phyloP scores from a whole-genome alignment of 2,797 vertebrate species.

The Myotis planiceps region DNA sequence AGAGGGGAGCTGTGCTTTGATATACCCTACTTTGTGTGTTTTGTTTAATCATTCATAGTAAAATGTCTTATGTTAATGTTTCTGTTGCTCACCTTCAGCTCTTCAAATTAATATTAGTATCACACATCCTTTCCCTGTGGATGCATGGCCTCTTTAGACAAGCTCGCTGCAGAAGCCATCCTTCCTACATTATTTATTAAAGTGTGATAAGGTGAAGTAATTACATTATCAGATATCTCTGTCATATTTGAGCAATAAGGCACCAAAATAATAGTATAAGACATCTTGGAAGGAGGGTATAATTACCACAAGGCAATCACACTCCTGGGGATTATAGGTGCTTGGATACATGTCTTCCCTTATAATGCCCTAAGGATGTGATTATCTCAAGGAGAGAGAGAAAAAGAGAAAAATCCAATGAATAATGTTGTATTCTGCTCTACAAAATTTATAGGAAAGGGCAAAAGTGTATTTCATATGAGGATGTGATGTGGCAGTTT shows the following conservation, averaged over 20 bases:
- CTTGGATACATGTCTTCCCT: constrained; percentile 82
- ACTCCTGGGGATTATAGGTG: constrained; percentile 82
- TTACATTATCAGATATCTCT: constrained; percentile 86
- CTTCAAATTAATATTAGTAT: constrained; percentile 24
- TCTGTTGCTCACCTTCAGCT: not conserved
- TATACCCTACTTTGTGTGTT: constrained; percentile 12
- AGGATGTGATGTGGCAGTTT: constrained; percentile 75
- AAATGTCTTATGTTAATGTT: constrained; percentile 76
- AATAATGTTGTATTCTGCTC: constrained; percentile 77
- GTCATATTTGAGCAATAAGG: constrained; percentile 84
- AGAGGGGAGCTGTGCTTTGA: constrained; percentile 19
- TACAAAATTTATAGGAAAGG: constrained; percentile 83
- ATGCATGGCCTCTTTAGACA: constrained; percentile 72
- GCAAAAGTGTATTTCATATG: constrained; percentile 79
- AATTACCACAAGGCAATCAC: constrained; percentile 85
- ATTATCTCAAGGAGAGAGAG: constrained; percentile 83
- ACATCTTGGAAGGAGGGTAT: constrained; percentile 81
- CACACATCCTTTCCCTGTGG: constrained; percentile 40
- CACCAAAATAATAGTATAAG: constrained; percentile 82
- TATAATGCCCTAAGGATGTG: constrained; percentile 84
- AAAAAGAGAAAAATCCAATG: constrained; percentile 66
- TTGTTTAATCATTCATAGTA: constrained; percentile 74
- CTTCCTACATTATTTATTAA: constrained; percentile 85
- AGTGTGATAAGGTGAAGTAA: constrained; percentile 84
- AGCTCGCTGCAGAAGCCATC: constrained; percentile 50